Evolutionary conservation across 2,888 invertebrate species (phyloP), one percentile per base, ranked within the genome.

Genomic region (Lottia scabra): DNA sequence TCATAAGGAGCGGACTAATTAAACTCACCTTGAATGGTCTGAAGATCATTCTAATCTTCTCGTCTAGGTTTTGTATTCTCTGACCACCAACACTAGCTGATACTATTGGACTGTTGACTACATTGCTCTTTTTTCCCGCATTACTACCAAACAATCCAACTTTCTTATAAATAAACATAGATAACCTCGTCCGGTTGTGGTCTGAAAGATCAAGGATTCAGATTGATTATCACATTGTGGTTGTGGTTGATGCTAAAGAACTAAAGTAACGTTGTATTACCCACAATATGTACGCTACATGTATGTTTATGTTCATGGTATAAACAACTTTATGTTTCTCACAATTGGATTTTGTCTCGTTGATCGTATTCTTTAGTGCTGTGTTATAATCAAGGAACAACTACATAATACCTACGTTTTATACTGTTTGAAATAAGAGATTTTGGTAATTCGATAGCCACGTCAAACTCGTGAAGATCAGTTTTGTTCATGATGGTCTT

Each of bases 11-110:
- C n/a, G n/a, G n/a, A n/a, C n/a, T n/a, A n/a, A n/a, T 23, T 8
- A 13, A 23, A 27, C 26, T 65, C 72, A 85, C 85, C 80, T 80
- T 77, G 26, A 81, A 70, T 12, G 84, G 84, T 73, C 76, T 80
- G 65, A 84, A 85, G 38, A 85, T 78, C 16, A 83, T 80, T 65
- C 80, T 77, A 10, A 85, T 82, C 63, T 78, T 82, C n/a, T 85
- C 81, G 5, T 78, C 72, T 10, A 85, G 76, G 15, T 79, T 78
- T 27, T 74, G 46, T 15, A 85, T 76, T 65, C 77, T 79, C 63
- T 76, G 77, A 6, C 83, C 83, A 1, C 81, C 83, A 10, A 85
- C 81, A 65, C 82, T 82, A 16, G 85, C 85, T 13, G 85, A 84
- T 45, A 85, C 83, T 65, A 85, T 75, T 68, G 80, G 83, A 73